Evolutionary conservation across 1,140 invertebrate genomes (phyloP).

Genomic region (Listronotus oregonensis): DNA sequence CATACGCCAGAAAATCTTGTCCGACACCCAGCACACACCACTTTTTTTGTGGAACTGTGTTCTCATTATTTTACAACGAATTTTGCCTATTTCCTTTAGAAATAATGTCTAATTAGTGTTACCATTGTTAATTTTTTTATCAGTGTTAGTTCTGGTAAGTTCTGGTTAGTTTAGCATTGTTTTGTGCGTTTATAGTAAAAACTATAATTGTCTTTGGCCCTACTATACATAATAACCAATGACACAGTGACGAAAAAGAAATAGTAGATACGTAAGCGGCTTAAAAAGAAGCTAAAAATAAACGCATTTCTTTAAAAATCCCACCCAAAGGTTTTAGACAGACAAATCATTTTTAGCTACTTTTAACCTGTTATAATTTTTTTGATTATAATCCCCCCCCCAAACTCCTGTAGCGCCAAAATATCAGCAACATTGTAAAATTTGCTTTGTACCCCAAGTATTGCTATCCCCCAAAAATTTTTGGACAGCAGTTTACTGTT

Average conservation of each 20-base stretch:
- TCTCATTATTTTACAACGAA: no score
- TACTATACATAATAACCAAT: background rate
- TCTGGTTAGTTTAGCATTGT: no score
- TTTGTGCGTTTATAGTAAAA: no score
- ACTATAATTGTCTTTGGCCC: no score
- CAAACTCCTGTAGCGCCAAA: slow-evolving; percentile 15
- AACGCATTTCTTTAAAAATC: background rate
- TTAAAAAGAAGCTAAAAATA: no score
- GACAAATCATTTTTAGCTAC: slow-evolving; percentile 28
- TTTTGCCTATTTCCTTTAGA: no score
- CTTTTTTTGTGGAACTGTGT: no score
- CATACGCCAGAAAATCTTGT: no score
- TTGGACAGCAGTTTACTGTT: slow-evolving; percentile 20
- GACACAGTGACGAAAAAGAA: background rate
- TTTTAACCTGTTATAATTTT: slow-evolving; percentile 31
- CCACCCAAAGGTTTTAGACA: slow-evolving; percentile 11
- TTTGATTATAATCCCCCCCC: slow-evolving; percentile 27
- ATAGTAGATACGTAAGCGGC: background rate
- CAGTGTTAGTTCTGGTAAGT: no score
- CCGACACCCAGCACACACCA: no score
- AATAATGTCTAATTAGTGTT: no score
- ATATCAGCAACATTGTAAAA: slow-evolving; percentile 30
- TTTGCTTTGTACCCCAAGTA: slow-evolving; percentile 20
- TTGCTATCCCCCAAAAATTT: slow-evolving; percentile 16
- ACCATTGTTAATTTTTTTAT: no score